phyloP scores from a whole-genome alignment of 2,797 vertebrate species.

The Carapus acus region DNA sequence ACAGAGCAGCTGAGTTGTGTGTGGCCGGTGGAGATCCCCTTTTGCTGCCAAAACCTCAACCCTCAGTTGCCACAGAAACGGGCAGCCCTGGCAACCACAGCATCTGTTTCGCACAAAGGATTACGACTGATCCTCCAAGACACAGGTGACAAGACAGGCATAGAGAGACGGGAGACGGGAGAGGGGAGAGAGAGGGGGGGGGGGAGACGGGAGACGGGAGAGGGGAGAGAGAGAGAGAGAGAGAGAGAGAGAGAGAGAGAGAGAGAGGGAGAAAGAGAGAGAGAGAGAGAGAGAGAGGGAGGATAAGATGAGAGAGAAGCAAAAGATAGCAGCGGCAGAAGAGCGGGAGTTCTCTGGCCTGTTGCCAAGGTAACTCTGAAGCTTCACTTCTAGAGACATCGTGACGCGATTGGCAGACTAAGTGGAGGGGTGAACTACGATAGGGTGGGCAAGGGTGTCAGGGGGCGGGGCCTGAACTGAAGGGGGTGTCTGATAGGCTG shows the following conservation, averaged over 20 bases:
- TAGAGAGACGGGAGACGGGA: too few relatives aligned
- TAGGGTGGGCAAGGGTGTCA: slow-evolving; percentile 48
- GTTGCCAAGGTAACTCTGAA: slow-evolving; percentile 77
- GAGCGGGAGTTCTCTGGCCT: slow-evolving; percentile 65
- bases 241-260: too few relatives aligned
- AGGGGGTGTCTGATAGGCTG: slow-evolving; percentile 47
- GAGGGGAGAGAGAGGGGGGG: too few relatives aligned
- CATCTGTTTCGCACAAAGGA: slow-evolving; percentile 39
- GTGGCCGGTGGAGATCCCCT: too few relatives aligned
- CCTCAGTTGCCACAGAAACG: slow-evolving; percentile 36
- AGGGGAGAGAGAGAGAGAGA: too few relatives aligned
- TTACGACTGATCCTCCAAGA: slow-evolving; percentile 57
- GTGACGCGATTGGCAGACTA: slow-evolving; percentile 60
- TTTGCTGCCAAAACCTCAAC: slow-evolving; percentile 18
- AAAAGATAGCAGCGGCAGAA: slow-evolving; percentile 16
- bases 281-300: too few relatives aligned
- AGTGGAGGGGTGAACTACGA: slow-evolving; percentile 38
- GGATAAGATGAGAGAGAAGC: slow-evolving; percentile 35
- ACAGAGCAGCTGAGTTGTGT: neutral
- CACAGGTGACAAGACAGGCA: slow-evolving; percentile 61
- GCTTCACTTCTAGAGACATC: slow-evolving; percentile 48
- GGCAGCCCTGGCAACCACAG: slow-evolving; percentile 42
- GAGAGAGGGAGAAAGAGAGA: too few relatives aligned
- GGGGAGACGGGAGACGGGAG: too few relatives aligned
- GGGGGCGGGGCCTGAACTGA: slow-evolving; percentile 40